Conservation (phyloP, 1,140 invertebrate species). For the Lepidostoma basale region DNA sequence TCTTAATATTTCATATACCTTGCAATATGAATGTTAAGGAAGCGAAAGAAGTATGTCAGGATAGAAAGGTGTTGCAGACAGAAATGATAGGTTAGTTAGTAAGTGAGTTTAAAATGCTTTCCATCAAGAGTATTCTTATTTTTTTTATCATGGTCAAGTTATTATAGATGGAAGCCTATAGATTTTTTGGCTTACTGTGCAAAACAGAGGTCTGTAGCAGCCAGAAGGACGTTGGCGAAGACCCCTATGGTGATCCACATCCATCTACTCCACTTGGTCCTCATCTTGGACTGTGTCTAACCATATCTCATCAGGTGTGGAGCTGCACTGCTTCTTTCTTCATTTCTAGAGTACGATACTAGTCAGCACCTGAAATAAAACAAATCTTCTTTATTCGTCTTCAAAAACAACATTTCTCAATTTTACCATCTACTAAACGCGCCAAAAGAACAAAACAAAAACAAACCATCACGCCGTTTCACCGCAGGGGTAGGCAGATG, state of each 20-base stretch:
- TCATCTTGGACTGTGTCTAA: background rate
- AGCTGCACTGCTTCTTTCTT: background rate
- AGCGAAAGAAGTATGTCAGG: too few relatives aligned
- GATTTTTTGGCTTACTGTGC: conserved; percentile 55
- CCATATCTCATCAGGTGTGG: background rate
- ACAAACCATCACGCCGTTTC: too few relatives aligned
- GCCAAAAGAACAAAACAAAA: background rate
- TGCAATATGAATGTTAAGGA: too few relatives aligned
- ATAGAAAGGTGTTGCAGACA: too few relatives aligned
- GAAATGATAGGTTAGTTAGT: too few relatives aligned
- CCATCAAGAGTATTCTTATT: too few relatives aligned
- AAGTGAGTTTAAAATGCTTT: too few relatives aligned
- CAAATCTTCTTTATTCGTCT: background rate
- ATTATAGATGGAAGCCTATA: background rate
- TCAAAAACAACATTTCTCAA: background rate
- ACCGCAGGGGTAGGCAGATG: too few relatives aligned
- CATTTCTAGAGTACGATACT: background rate
- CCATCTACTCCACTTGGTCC: background rate
- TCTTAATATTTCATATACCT: too few relatives aligned
- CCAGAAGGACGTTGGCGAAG: conserved; percentile 45
- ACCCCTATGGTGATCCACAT: conserved; percentile 36
- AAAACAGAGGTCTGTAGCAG: conserved; percentile 57
- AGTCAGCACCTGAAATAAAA: background rate
- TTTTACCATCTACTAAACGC: background rate
- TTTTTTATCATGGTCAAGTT: background rate